These are phyloP conservation scores for Eleginops maclovinus DNA, from an alignment of 2,113 vertebrate genomes.

Conservation along the genomic window DNA sequence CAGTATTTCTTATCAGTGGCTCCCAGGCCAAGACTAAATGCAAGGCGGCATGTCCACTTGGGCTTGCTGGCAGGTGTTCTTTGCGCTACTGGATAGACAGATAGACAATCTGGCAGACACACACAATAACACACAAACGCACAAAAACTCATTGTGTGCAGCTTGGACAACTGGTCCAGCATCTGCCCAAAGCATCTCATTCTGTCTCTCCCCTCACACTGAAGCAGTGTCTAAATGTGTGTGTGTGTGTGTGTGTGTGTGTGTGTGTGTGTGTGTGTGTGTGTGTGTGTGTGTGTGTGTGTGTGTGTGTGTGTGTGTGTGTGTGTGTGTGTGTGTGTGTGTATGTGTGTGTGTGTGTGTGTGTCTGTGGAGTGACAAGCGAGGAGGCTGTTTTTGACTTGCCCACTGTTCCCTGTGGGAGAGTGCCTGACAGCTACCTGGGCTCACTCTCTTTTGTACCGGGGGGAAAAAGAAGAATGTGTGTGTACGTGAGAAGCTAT, in stretches of 20 bases:
- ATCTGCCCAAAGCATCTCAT: constrained; percentile 71
- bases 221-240: constrained; percentile 26
- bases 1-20: constrained; percentile 75
- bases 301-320: constrained; percentile 6
- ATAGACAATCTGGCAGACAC: constrained; percentile 40
- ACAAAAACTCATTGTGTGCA: constrained; percentile 34
- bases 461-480: constrained; percentile 3
- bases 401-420: constrained; percentile 77
- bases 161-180: constrained; percentile 63
- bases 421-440: constrained; percentile 79
- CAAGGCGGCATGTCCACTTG: constrained; percentile 71
- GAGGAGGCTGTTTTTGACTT: constrained; percentile 74
- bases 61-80: constrained; percentile 67
- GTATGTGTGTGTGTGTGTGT: constrained; percentile 10
- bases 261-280: constrained; percentile 16
- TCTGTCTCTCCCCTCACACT: constrained; percentile 47
- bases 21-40: constrained; percentile 75
- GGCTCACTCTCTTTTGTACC: constrained; percentile 70
- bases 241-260: constrained; percentile 14
- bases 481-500: background rate
- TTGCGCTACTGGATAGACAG: constrained; percentile 33
- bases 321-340: constrained; percentile 10
- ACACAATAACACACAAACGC: constrained; percentile 13
- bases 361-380: constrained; percentile 66
- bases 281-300: constrained; percentile 29